A percentile compares a stretch with the other conserved stretches of the same genome.
Conservation (phyloP, 1,140 invertebrate species). For the Oryzaephilus surinamensis region DNA sequence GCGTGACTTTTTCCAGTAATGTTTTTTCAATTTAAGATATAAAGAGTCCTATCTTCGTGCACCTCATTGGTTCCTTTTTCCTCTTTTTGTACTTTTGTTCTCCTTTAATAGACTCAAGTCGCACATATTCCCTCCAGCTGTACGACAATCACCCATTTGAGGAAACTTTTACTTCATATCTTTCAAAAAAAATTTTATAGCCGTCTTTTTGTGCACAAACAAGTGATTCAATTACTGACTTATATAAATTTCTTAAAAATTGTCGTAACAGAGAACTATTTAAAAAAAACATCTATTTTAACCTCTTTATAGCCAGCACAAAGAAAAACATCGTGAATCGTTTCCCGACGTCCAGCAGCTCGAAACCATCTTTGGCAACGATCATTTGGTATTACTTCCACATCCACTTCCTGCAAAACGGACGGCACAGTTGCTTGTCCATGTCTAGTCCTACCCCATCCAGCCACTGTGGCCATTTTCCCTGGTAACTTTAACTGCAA, state of each 20-base stretch:
- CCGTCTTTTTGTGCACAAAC: not conserved
- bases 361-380: slow-evolving; percentile 86
- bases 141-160: too few species aligned
- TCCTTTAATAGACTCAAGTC: too few species aligned
- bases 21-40: too few species aligned
- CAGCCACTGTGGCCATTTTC: slow-evolving; percentile 76
- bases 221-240: not conserved
- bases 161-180: too few species aligned
- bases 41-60: too few species aligned
- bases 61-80: too few species aligned
- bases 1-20: too few species aligned
- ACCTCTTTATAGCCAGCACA: slow-evolving; percentile 88
- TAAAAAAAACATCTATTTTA: slow-evolving; percentile 22
- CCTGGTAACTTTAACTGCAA: slow-evolving; percentile 56
- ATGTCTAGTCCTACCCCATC: slow-evolving; percentile 80
- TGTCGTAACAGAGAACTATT: too few species aligned
- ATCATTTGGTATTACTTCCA: slow-evolving; percentile 85
- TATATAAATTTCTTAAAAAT: not conserved
- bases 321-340: slow-evolving; percentile 85
- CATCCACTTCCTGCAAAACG: slow-evolving; percentile 61
- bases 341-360: slow-evolving; percentile 76
- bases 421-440: slow-evolving; percentile 70
- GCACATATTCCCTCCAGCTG: too few species aligned
- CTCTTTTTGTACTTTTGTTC: too few species aligned
- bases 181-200: not conserved